phyloP scores from a whole-genome alignment of 1,140 invertebrate genomes.

The Microplitis mediator region DNA sequence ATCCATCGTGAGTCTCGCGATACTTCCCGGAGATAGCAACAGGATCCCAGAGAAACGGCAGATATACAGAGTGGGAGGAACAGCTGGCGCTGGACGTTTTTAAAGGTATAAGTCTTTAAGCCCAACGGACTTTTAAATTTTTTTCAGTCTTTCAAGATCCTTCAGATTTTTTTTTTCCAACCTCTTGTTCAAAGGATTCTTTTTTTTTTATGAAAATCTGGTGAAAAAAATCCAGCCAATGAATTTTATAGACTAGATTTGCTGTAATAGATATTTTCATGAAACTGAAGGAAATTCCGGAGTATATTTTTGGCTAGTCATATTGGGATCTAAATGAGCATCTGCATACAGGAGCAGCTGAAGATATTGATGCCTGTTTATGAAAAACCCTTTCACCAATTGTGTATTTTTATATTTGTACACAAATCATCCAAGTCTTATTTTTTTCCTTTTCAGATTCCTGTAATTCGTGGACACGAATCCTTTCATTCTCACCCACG shows the following conservation, averaged over 20 bases:
- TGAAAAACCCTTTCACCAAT: no score
- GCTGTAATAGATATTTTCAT: no score
- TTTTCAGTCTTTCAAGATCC: neutral
- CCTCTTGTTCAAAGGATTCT: neutral
- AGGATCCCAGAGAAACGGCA: constrained; percentile 17
- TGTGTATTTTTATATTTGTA: no score
- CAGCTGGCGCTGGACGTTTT: constrained; percentile 28
- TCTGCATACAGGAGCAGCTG: no score
- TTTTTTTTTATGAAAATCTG: neutral
- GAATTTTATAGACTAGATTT: no score
- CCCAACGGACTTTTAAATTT: constrained; percentile 28
- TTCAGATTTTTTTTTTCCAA: neutral
- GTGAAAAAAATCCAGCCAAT: no score
- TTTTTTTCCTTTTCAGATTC: neutral
- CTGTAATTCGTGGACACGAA: neutral
- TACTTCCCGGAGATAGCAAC: constrained; percentile 29
- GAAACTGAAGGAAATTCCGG: no score
- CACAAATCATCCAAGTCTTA: neutral
- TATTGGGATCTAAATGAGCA: no score
- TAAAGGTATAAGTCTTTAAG: constrained; percentile 20
- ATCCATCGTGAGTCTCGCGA: constrained; percentile 19
- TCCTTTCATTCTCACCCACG: no score
- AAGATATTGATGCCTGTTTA: no score
- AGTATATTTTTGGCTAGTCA: no score
- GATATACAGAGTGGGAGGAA: constrained; percentile 27